Evolutionary conservation across 2,113 vertebrate genomes (phyloP), one percentile per base, ranked within the genome.

Genomic region (Hylia prasina): DNA sequence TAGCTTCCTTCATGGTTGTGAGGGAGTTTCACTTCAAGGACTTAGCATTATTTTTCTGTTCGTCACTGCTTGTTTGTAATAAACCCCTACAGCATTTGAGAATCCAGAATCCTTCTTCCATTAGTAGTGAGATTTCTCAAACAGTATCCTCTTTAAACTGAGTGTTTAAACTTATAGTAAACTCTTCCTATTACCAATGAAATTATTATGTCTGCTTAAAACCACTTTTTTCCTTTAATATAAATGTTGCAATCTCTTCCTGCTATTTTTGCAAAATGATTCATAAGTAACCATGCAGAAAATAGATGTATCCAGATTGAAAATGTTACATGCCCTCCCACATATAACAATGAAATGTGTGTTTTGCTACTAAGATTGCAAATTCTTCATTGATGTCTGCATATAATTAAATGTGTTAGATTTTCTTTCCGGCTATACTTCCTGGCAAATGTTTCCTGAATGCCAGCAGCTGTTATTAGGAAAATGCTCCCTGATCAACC

Each of bases 341-440:
- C 84, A 42, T 82, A 27, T 5, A 89, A 79, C 61, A 89, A 72
- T 87, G 81, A 95, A 94, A 87, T 72, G 53, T 79, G 73, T 96
- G 44, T 85, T 87, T 93, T 96, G 73, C 84, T 89, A 21, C 77
- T 87, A 89, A 87, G 93, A 91, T 69, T 96, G 91, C 89, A 91
- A 91, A 96, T 93, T 87, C 66, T 93, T 96, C 93, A 72, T 79
- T 97, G 96, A 85, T 94, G 70, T 87, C 87, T 93, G 63, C 58
- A 50, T 85, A 72, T 89, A 93, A 93, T 95, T 93, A 86, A 92
- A 86, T 2, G 19, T 93, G 90, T 87, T 90, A 93, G 54, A 66
- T 96, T 93, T 94, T 91, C 33, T 90, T 96, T 93, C 90, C 1
- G 27, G 75, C 90, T 86, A 4, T 47, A 37, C 71, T 90, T 87